Conservation (phyloP, 2,888 invertebrate species). For the Tromatobia lineatoria region DNA sequence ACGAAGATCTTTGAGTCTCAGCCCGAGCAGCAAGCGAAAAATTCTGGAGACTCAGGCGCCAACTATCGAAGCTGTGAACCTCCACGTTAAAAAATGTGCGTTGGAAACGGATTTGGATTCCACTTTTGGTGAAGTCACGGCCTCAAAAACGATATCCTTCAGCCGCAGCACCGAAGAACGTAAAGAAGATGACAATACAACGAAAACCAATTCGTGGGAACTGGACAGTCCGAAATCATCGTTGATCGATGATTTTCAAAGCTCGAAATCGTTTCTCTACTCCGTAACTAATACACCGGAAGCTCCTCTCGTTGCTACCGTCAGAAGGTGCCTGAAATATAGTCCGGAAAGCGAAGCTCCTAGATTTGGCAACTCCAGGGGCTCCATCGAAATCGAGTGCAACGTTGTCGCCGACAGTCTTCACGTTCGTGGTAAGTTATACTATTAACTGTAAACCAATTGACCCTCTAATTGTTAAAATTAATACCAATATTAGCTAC, state of each 20-base stretch:
- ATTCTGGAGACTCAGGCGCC: constrained; percentile 65
- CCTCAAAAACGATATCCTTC: constrained; percentile 69
- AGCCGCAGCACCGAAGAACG: constrained; percentile 70
- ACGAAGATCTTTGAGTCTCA: constrained; percentile 74
- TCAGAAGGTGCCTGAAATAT: constrained; percentile 83
- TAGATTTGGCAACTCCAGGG: constrained; percentile 78
- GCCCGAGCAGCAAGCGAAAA: constrained; percentile 71
- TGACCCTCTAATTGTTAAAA: too few relatives aligned
- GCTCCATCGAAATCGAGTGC: constrained; percentile 89
- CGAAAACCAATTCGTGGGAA: constrained; percentile 79
- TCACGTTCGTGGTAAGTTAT: constrained; percentile 90
- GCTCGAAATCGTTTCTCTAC: constrained; percentile 81
- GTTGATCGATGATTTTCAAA: constrained; percentile 80
- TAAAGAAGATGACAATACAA: constrained; percentile 69
- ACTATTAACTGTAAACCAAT: background rate
- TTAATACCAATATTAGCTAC: too few relatives aligned
- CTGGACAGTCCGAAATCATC: constrained; percentile 82
- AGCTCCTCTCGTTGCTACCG: constrained; percentile 83
- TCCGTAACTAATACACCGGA: constrained; percentile 81
- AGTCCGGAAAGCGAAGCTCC: constrained; percentile 80
- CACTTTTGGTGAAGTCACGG: constrained; percentile 73
- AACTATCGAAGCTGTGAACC: constrained; percentile 80
- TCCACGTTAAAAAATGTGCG: constrained; percentile 80
- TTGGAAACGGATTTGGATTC: constrained; percentile 82
- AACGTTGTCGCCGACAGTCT: constrained; percentile 87